phyloP scores from a whole-genome alignment of 2,113 vertebrate species.

The Clarias macrocephalus region DNA sequence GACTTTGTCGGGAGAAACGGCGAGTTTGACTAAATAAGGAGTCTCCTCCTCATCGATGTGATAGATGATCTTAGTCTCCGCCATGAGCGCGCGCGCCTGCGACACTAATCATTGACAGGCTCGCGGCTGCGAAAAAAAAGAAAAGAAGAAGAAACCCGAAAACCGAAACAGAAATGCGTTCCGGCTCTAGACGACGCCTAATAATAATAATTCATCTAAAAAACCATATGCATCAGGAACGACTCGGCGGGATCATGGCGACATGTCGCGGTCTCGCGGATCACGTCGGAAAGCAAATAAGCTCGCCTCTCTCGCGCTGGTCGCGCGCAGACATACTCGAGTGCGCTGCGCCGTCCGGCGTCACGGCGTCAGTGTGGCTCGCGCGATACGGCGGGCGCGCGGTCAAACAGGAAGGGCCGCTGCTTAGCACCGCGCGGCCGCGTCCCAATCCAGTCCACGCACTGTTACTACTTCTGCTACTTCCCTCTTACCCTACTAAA shows the following conservation, averaged over 20 bases:
- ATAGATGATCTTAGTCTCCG: slow-evolving; percentile 98
- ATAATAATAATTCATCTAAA: neutral
- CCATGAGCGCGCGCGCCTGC: slow-evolving; percentile 81
- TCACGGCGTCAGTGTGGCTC: slow-evolving; percentile 68
- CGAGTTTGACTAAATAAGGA: slow-evolving; percentile 94
- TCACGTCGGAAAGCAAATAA: slow-evolving; percentile 58
- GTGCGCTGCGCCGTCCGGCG: slow-evolving; percentile 55
- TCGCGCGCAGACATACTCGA: slow-evolving; percentile 69
- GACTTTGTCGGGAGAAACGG: slow-evolving; percentile 90
- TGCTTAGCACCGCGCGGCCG: slow-evolving; percentile 52
- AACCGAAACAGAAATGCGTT: neutral
- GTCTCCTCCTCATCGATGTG: slow-evolving; percentile 98
- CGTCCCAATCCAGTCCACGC: slow-evolving; percentile 29
- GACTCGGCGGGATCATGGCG: slow-evolving; percentile 18
- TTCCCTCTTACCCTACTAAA: neutral
- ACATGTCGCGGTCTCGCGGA: slow-evolving; percentile 48
- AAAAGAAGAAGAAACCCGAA: slow-evolving; percentile 57
- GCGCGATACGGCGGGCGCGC: slow-evolving; percentile 68
- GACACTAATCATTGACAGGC: slow-evolving; percentile 73
- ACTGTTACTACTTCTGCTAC: neutral
- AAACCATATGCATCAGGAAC: slow-evolving; percentile 50
- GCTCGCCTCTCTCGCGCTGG: slow-evolving; percentile 56
- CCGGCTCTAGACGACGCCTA: neutral
- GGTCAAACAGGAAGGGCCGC: slow-evolving; percentile 83
- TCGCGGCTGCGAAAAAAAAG: slow-evolving; percentile 61